Percentiles rank a stretch among this genome's conserved stretches.
phyloP scores from a whole-genome alignment of 2,797 vertebrate genomes.

The Adrianichthys oophorus region DNA sequence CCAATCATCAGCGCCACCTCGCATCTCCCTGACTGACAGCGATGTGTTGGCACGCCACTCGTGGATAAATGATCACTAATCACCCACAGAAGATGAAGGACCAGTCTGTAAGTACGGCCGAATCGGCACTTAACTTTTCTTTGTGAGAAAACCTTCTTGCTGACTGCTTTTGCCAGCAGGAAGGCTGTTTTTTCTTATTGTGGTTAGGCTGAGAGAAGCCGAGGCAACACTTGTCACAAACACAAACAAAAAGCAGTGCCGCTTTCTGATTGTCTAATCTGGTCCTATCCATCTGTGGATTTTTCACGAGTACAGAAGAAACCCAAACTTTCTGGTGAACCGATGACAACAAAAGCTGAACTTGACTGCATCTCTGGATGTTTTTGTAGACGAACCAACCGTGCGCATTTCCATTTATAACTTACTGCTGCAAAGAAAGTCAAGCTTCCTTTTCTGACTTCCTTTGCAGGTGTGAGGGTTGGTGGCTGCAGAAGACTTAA shows the following conservation, averaged over 20 bases:
- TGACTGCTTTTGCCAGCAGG: conserved; percentile 36
- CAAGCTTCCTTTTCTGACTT: conserved; percentile 77
- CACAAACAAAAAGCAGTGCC: conserved; percentile 30
- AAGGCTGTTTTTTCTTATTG: conserved; percentile 61
- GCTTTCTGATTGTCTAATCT: conserved; percentile 1
- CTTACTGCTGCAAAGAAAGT: conserved; percentile 72
- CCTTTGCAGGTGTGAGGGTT: conserved; percentile 77
- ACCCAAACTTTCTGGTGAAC: too few species aligned
- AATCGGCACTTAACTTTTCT: too few species aligned
- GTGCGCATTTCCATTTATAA: conserved; percentile 56
- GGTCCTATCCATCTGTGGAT: not conserved
- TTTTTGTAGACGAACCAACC: too few species aligned
- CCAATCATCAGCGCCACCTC: conserved; percentile 54
- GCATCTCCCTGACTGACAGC: conserved; percentile 34
- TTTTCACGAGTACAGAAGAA: too few species aligned
- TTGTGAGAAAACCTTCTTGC: too few species aligned
- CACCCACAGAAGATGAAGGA: conserved; percentile 55
- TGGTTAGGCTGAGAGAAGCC: conserved; percentile 47
- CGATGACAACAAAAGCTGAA: too few species aligned
- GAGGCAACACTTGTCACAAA: conserved; percentile 43
- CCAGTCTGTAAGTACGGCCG: conserved; percentile 57
- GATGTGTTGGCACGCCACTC: conserved; percentile 26
- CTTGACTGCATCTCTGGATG: too few species aligned
- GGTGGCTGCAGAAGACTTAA: conserved; percentile 31
- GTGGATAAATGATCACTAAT: conserved; percentile 58